Conservation (phyloP, 2,113 vertebrate species). For the Mustela nigripes region DNA sequence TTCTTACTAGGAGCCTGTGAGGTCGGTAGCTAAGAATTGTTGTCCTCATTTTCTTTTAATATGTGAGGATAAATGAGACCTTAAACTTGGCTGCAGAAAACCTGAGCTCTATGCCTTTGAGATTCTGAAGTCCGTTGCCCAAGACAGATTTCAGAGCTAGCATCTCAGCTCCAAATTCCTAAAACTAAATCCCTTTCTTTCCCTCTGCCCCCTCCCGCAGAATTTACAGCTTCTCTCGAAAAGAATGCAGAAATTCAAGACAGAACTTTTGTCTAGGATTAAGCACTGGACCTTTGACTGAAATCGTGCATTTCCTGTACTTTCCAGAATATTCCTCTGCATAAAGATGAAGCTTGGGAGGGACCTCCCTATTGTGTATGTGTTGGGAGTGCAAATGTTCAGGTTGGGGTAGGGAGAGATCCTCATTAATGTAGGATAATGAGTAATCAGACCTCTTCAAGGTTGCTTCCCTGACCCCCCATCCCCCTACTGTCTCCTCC, state of each 20-base stretch:
- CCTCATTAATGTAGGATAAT: neutral
- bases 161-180: neutral
- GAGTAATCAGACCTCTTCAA: neutral
- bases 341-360: neutral
- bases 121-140: neutral
- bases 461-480: neutral
- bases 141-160: neutral
- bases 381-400: neutral
- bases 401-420: neutral
- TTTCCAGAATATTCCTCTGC: neutral
- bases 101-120: neutral
- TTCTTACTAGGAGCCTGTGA: neutral
- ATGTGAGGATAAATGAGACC: neutral
- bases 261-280: neutral
- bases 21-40: neutral
- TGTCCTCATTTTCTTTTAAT: neutral
- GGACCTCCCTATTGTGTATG: neutral
- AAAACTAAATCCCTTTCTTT: neutral
- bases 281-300: neutral
- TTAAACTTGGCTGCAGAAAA: neutral
- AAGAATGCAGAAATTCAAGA: conserved; percentile 39
- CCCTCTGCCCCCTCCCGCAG: neutral
- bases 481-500: neutral
- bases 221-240: neutral
- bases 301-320: neutral